Evolutionary conservation across 2,797 vertebrate genomes (phyloP).

Genomic region (Spea hammondii): DNA sequence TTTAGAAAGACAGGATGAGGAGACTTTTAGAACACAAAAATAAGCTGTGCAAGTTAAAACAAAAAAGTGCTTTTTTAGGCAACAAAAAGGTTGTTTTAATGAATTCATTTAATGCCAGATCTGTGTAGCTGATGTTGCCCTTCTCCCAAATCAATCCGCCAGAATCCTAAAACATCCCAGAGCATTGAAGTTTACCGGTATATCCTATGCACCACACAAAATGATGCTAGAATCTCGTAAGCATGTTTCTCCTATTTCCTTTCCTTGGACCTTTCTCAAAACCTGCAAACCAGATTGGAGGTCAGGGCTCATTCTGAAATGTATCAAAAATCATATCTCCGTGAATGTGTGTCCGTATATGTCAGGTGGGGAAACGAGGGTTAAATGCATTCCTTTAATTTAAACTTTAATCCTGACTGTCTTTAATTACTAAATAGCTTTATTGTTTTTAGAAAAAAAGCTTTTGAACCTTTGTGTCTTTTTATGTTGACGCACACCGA

Average conservation of each 20-base stretch:
- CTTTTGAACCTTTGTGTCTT: neutral
- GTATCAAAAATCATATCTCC: constrained; percentile 50
- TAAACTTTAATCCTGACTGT: constrained; percentile 27
- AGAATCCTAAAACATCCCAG: too few relatives aligned
- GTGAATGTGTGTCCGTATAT: constrained; percentile 43
- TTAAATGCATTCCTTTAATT: constrained; percentile 42
- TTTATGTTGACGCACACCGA: too few relatives aligned
- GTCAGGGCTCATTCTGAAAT: constrained; percentile 19
- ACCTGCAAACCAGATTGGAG: constrained; percentile 16
- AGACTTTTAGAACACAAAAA: too few relatives aligned
- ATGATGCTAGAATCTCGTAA: neutral
- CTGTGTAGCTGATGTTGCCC: too few relatives aligned
- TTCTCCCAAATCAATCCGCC: too few relatives aligned
- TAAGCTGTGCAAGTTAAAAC: too few relatives aligned
- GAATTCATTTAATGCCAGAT: too few relatives aligned
- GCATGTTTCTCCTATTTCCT: constrained; percentile 7
- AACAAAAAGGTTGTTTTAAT: too few relatives aligned
- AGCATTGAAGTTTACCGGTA: too few relatives aligned
- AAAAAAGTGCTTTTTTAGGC: too few relatives aligned
- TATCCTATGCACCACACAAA: too few relatives aligned
- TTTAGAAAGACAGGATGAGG: too few relatives aligned
- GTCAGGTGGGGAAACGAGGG: constrained; percentile 32
- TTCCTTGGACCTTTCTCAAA: constrained; percentile 31
- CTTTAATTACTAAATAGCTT: constrained; percentile 36
- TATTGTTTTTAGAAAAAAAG: constrained; percentile 6